phyloP scores from a whole-genome alignment of 2,888 invertebrate genomes.

The Drosophila borborema region DNA sequence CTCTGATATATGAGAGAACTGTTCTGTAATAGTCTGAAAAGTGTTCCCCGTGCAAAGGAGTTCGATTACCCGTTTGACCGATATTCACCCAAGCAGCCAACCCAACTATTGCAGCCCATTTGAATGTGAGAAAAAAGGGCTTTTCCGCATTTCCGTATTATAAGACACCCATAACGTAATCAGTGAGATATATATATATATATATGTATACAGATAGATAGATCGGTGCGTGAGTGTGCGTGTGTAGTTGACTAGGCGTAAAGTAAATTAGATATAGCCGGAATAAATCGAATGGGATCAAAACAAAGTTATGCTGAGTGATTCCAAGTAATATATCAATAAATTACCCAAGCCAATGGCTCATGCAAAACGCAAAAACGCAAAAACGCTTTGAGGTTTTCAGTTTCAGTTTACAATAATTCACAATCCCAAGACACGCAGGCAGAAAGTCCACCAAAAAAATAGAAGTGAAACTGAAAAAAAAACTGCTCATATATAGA shows the following conservation, averaged over 20 bases:
- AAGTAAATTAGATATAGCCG: conserved; percentile 64
- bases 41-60: conserved; percentile 10
- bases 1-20: background rate
- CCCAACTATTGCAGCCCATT: background rate
- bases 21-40: conserved; percentile 7
- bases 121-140: conserved; percentile 9
- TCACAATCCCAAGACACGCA: conserved; percentile 37
- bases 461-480: background rate
- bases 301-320: conserved; percentile 79
- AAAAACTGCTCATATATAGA: conserved; percentile 33
- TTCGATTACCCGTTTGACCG: conserved; percentile 13
- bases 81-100: background rate
- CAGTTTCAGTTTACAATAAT: conserved; percentile 54
- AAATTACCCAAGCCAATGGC: conserved; percentile 74
- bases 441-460: conserved; percentile 39
- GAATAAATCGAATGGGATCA: conserved; percentile 63
- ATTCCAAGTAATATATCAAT: conserved; percentile 82
- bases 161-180: conserved; percentile 37
- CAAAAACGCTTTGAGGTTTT: conserved; percentile 38
- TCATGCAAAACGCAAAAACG: conserved; percentile 61
- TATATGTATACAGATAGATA: background rate
- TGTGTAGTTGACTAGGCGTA: background rate
- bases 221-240: background rate
- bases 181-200: background rate
- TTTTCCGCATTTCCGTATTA: conserved; percentile 29